Base-by-base conservation (phyloP, 2,113 vertebrate species). In the Carassius carassius region DNA sequence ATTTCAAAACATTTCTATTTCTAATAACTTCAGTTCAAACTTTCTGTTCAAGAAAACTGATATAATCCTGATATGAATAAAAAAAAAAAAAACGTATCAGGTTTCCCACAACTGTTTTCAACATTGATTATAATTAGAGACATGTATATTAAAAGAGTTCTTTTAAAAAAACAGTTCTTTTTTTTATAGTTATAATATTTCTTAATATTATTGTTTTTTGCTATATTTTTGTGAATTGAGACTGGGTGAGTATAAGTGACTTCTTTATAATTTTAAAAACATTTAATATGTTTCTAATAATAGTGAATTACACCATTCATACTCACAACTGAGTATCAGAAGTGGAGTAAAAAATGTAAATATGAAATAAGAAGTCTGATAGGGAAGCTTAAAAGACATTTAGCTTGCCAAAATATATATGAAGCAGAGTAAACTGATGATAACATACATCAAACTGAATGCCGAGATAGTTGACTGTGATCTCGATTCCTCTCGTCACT, bases 401-500 rank as follows among this genome's bases (percentile, higher is more conserved):
- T 69, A 35, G 7, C 32, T 37, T 37, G 32, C 32, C 41, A 65
- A 23, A 37, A 21, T 63, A 25, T 65, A 23, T 44, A 44, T 44
- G 3, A 14, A 62, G 56, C 16, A 62, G 32, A 0, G 14, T 37
- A 78, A 23, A 35, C 10, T 8, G 44, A 44, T 0, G 3, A 75
- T 14, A 60, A 17, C 97, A 96, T 92, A 99, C 98, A 92, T 99
- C 98, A 93, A 99, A 99, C 85, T 99, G 97, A 83, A 99, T 99
- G 86, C 98, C 98, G 88, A 99, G 93, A 87, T 98, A 99, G 93
- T 99, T 99, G 87, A 99, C 98, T n/a, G 98, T 99, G 89, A 99
- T 99, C 93, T 99, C 98, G 87, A 99, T 99, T 72, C 98, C 98
- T 93, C 98, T 96, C 13, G 98, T 99, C 88, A 99, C 98, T 21